Evolutionary conservation across 2,113 vertebrate genomes (phyloP), one percentile per base, ranked within the genome.

Genomic region (Hippocampus abdominalis): DNA sequence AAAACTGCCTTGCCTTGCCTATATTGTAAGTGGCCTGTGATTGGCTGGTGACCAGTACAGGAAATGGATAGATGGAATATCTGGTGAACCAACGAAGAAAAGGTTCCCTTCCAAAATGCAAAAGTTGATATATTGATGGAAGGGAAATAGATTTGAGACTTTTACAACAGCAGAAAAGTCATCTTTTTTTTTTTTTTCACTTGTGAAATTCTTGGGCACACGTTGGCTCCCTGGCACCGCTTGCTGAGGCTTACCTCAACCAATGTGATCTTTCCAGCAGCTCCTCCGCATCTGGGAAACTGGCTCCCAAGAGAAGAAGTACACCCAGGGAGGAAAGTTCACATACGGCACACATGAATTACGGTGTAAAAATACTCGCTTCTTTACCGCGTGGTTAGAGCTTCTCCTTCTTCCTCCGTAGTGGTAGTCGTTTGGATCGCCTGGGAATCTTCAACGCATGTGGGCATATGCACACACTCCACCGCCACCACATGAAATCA

Each of bases 401-500:
- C 46, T 15, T 82, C 54, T 46, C 8, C 36, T 21, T 79, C 54
- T 66, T 8, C 36, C 21, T 16, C 32, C 3, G 4, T 27, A 49
- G 15, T 21, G 16, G 49, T 60, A 46, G 27, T 59, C 61, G 48
- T 46, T 66, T 51, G 57, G 53, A 68, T 70, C 32, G 18, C 48
- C 23, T 64, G 10, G 66, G n/a, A 64, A 11, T 53, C 68, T 64
- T 53, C 53, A 44, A 70, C 70, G 32, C 42, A 32, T 68, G 13
- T 49, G 25, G 27, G 20, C 40, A 72, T 53, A 61, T 27, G 21
- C 12, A 40, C 40, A 42, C 46, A 29, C 20, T 16, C 64, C 32
- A 29, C 25, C 40, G 16, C 25, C 40, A 64, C 29, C 69, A 39
- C 59, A 73, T n/a, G 53, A 75, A 79, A 79, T 65, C 76, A 81